These are phyloP conservation scores for Colaptes auratus DNA, from an alignment of 2,113 vertebrate species.

Conservation along the genomic window DNA sequence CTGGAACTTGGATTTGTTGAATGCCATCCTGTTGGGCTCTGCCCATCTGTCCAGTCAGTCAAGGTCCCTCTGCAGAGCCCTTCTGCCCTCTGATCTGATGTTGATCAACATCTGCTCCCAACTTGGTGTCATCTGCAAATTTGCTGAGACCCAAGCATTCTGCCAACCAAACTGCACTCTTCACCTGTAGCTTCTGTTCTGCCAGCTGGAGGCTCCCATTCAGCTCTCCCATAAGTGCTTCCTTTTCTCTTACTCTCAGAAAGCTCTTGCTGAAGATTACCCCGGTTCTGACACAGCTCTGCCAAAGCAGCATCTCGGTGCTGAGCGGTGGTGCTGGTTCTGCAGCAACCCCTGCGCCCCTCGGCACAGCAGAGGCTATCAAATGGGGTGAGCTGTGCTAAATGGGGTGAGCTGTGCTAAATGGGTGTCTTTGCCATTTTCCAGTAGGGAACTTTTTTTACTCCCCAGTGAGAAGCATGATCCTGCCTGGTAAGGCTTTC, in stretches of 20 bases:
- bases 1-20: too few species aligned
- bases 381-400: background rate
- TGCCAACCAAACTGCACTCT: slow-evolving; percentile 14
- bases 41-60: too few species aligned
- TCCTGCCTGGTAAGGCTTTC: slow-evolving; percentile 17
- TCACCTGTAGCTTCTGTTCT: slow-evolving; percentile 21
- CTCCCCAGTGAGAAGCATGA: slow-evolving; percentile 12
- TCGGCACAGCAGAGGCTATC: background rate
- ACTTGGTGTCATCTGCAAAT: too few species aligned
- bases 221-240: background rate
- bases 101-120: too few species aligned
- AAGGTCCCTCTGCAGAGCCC: too few species aligned
- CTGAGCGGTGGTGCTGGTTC: background rate
- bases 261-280: background rate
- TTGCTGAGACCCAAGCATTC: background rate
- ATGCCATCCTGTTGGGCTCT: too few species aligned
- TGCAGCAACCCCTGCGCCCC: background rate
- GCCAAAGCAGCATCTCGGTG: background rate
- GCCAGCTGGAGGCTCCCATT: background rate
- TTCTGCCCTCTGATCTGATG: too few species aligned
- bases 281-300: background rate
- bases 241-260: background rate
- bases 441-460: background rate
- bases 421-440: background rate
- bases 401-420: background rate